Evolutionary conservation across 2,888 invertebrate species (phyloP), one percentile per base, ranked within the genome.

Genomic region (Coleophora flavipennella): DNA sequence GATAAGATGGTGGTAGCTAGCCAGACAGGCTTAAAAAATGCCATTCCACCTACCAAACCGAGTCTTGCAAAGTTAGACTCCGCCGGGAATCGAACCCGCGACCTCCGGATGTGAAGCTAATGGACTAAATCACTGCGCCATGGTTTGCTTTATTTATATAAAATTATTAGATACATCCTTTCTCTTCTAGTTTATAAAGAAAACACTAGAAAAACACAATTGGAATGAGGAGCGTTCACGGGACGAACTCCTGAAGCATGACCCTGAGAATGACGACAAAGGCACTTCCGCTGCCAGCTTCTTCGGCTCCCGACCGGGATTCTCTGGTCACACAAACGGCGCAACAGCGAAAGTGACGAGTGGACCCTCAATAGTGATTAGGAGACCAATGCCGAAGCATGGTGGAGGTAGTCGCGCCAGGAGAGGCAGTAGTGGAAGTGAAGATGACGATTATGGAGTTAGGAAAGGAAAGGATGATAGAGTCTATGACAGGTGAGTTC

Each of bases 401-500:
- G 73, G 76, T 10, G 88, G 87, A 4, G 73, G 76, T 10, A 88
- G 87, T 4, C 68, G 83, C 36, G 68, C 59, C 0, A 72, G 85
- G 50, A 77, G 79, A 51, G 84, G 85, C 27, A 76, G 83, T 40
- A 84, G 87, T 39, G 87, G 85, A 20, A 87, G 87, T 50, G 89
- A 90, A 50, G 89, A 89, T 49, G 88, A 87, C 41, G 87, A 88
- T 42, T 81, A 85, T 42, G 89, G 88, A 40, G 86, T 86, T 1
- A 79, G 76, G 42, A 86, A 88, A 62, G 89, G 88, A 42, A 88
- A 87, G 50, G 88, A 88, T 51, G 87, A 86, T 48, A 74, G 85
- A 59, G 90, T 91, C 35, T 91, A 88, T 68, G 89, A 91, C 52
- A 90, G 90, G 90, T 90, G 55, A 59, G 66, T 51, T 7, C 11